Conservation (phyloP, 2,797 vertebrate species). For the Ctenopoma kingsleyae region DNA sequence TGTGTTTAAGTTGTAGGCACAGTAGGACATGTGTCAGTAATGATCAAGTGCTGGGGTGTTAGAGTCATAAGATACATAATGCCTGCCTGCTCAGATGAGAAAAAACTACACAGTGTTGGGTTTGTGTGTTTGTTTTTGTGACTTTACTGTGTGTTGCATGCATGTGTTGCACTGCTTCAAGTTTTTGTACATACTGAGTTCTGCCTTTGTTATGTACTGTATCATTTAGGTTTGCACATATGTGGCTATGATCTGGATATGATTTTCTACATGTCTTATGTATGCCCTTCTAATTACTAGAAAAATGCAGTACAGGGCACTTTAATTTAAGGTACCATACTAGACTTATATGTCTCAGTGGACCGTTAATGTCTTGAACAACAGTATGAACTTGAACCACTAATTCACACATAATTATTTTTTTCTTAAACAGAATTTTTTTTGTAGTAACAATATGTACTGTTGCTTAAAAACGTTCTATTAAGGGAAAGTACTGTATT, state of each 20-base stretch:
- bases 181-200: neutral
- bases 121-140: constrained; percentile 10
- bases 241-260: neutral
- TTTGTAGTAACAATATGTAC: constrained; percentile 14
- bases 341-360: neutral
- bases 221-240: neutral
- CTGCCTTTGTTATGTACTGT: neutral
- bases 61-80: constrained; percentile 24
- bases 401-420: neutral
- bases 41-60: constrained; percentile 47
- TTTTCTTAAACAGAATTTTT: neutral
- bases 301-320: neutral
- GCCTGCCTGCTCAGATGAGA: constrained; percentile 21
- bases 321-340: neutral
- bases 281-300: neutral
- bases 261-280: neutral
- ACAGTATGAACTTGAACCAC: neutral
- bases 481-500: constrained; percentile 4
- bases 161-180: neutral
- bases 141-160: neutral
- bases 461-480: constrained; percentile 5
- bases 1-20: constrained; percentile 48
- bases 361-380: neutral
- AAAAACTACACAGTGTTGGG: constrained; percentile 3
- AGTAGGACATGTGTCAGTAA: constrained; percentile 55